Conservation (phyloP, 2,113 vertebrate genomes). For the Corythoichthys intestinalis region DNA sequence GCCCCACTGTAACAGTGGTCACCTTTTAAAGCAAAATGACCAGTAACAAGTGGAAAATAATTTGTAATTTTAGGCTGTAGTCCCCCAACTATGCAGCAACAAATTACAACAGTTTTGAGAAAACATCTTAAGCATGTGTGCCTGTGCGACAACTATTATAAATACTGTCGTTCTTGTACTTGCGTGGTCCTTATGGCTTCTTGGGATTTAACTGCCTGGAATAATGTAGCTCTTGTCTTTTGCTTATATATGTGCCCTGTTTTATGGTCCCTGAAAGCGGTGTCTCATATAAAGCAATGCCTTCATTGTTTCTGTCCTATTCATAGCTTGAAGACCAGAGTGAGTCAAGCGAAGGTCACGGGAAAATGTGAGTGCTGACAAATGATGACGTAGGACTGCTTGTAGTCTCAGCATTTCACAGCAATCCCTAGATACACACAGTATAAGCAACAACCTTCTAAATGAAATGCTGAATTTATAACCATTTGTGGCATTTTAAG, state of each 20-base stretch:
- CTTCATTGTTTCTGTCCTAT: constrained; percentile 45
- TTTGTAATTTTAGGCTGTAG: constrained; percentile 1
- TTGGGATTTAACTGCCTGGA: constrained; percentile 38
- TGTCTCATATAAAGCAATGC: constrained; percentile 45
- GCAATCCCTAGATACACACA: too few species aligned
- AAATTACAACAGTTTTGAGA: constrained; percentile 2
- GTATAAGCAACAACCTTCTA: neutral
- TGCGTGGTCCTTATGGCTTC: constrained; percentile 41
- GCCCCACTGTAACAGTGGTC: neutral
- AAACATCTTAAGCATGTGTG: constrained; percentile 41
- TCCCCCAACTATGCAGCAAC: constrained; percentile 14
- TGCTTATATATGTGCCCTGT: constrained; percentile 47
- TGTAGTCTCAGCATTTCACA: too few species aligned
- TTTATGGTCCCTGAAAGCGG: constrained; percentile 41
- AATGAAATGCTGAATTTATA: neutral
- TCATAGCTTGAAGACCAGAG: neutral
- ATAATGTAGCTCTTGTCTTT: constrained; percentile 45
- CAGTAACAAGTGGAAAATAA: constrained; percentile 5
- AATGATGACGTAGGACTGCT: too few species aligned
- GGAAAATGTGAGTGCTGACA: neutral
- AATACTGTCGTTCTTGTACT: constrained; percentile 40
- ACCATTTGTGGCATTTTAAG: neutral
- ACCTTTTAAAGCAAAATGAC: constrained; percentile 2
- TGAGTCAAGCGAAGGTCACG: neutral
- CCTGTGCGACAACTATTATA: constrained; percentile 32